A percentile compares a stretch with the other conserved stretches of the same genome.
These are phyloP conservation scores for Coendou prehensilis DNA, from an alignment of 2,797 vertebrate species.

Conservation along the genomic window DNA sequence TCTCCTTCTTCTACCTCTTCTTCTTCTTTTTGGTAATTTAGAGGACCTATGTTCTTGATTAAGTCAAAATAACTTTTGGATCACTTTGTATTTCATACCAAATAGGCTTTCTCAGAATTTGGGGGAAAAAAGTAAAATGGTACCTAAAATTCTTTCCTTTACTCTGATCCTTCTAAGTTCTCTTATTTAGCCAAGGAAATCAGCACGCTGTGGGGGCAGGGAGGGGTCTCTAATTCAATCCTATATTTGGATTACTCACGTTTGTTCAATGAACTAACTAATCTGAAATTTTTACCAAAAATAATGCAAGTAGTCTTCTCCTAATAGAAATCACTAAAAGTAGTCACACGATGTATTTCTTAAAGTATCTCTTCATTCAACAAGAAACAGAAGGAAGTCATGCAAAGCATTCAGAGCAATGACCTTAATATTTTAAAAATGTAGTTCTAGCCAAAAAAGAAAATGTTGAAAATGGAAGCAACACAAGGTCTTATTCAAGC, in stretches of 20 bases:
- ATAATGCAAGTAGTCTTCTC: constrained; percentile 30
- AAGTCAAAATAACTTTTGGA: constrained; percentile 55
- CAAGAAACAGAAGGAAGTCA: constrained; percentile 52
- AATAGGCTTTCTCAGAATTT: constrained; percentile 28
- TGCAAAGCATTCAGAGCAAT: constrained; percentile 32
- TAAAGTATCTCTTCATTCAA: constrained; percentile 54
- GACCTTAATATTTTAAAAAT: constrained; percentile 18
- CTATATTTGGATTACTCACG: background rate
- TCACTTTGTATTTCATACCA: background rate
- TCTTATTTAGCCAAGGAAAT: background rate
- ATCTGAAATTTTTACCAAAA: constrained; percentile 46
- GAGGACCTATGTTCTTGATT: constrained; percentile 38
- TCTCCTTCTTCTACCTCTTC: background rate
- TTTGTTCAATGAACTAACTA: constrained; percentile 50
- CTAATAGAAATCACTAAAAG: constrained; percentile 32
- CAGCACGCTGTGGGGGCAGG: background rate
- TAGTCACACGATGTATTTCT: background rate
- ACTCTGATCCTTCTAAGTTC: background rate
- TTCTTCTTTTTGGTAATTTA: background rate
- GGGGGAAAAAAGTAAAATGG: constrained; percentile 36
- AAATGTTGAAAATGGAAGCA: constrained; percentile 22
- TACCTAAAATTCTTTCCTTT: background rate
- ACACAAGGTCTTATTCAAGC: background rate
- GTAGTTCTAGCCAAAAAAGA: background rate
- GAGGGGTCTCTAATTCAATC: background rate